These are phyloP conservation scores for Colossoma macropomum DNA, from an alignment of 2,113 vertebrate genomes.

Conservation along the genomic window DNA sequence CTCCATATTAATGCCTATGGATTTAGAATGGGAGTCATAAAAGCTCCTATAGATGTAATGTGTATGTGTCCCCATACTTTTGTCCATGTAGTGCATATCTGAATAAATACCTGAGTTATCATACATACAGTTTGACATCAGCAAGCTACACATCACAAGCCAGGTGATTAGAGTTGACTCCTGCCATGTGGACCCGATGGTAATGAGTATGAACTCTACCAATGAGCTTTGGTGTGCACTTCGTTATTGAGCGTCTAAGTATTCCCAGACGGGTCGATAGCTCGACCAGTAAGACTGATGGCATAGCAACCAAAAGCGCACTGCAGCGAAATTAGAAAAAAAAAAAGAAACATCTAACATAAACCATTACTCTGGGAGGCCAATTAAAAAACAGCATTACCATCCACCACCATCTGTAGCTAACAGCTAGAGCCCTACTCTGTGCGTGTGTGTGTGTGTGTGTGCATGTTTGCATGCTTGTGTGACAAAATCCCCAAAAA, in stretches of 20 bases:
- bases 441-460: constrained; percentile 12
- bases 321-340: constrained; percentile 21
- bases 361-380: constrained; percentile 53
- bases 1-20: too few relatives aligned
- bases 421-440: constrained; percentile 27
- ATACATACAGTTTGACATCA: neutral
- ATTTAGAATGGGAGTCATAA: too few relatives aligned
- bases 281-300: constrained; percentile 47
- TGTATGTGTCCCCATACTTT: too few relatives aligned
- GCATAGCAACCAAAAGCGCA: constrained; percentile 35
- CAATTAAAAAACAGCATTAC: constrained; percentile 55
- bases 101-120: too few relatives aligned
- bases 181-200: neutral
- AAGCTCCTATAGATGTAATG: too few relatives aligned
- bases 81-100: too few relatives aligned
- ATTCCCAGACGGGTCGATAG: constrained; percentile 50
- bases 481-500: constrained; percentile 46
- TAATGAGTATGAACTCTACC: constrained; percentile 34
- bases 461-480: constrained; percentile 37
- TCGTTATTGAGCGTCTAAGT: constrained; percentile 49
- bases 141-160: neutral
- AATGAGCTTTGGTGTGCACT: constrained; percentile 17
- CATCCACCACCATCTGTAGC: constrained; percentile 52
- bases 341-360: constrained; percentile 43
- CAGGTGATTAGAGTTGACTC: neutral